Conservation (phyloP, 92 coral and sea anemone genomes). For the Epizoanthus ramosus region DNA sequence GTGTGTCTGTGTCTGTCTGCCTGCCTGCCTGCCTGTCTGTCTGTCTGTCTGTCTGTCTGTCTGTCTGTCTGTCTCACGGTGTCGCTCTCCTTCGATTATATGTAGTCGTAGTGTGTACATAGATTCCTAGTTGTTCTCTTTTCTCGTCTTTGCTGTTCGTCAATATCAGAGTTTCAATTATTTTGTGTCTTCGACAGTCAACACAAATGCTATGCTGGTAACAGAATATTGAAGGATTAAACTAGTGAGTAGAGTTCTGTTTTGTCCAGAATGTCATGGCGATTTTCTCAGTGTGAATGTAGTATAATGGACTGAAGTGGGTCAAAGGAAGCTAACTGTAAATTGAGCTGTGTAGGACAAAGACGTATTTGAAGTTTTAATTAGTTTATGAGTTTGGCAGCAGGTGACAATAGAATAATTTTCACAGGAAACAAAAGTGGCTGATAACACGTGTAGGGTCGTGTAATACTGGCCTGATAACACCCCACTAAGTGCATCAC, state of each 20-base stretch:
- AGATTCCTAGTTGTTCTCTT: too few species aligned
- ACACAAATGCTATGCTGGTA: not conserved
- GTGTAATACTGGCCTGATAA: slow-evolving; percentile 9
- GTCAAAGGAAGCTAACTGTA: slow-evolving; percentile 15
- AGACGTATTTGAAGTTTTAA: slow-evolving; percentile 20
- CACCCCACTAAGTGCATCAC: slow-evolving; percentile 20
- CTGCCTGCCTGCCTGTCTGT: too few species aligned
- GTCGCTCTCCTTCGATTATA: too few species aligned
- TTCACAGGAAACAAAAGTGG: slow-evolving; percentile 1
- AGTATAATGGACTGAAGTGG: not conserved
- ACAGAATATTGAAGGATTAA: not conserved
- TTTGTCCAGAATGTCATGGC: not conserved
- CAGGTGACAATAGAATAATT: slow-evolving; percentile 10
- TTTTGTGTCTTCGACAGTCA: too few species aligned
- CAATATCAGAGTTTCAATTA: too few species aligned
- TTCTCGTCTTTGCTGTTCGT: too few species aligned
- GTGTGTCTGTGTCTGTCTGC: too few species aligned
- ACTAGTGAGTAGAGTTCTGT: not conserved
- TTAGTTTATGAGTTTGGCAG: slow-evolving; percentile 24
- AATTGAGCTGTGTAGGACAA: slow-evolving; percentile 5
- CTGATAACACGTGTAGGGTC: not conserved
- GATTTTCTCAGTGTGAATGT: not conserved
- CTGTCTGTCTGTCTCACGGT: too few species aligned
- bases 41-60: too few species aligned
- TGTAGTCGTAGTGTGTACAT: too few species aligned